Percentiles rank a stretch among this genome's conserved stretches.
phyloP scores from a whole-genome alignment of 2,113 vertebrate genomes.

The Plotosus lineatus region DNA sequence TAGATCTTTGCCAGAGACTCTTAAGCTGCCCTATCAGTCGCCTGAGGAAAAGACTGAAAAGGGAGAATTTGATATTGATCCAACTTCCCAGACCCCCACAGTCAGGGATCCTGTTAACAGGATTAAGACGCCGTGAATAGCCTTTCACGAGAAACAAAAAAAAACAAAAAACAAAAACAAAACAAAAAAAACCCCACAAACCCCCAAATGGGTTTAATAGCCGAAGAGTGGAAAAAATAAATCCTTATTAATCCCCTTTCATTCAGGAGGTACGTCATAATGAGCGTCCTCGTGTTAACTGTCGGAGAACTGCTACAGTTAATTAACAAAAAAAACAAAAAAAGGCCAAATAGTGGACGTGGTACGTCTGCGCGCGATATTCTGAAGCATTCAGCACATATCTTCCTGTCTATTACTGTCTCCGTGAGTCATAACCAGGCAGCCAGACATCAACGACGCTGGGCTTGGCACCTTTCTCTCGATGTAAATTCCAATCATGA shows the following conservation, averaged over 20 bases:
- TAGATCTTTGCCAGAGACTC: slow-evolving; percentile 39
- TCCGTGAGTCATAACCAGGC: slow-evolving; percentile 66
- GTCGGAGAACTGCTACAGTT: slow-evolving; percentile 33
- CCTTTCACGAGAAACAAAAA: slow-evolving; percentile 48
- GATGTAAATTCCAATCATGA: slow-evolving; percentile 73
- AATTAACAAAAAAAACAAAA: neutral
- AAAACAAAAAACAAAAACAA: neutral
- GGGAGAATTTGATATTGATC: slow-evolving; percentile 60
- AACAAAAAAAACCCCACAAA: neutral
- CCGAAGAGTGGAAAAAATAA: slow-evolving; percentile 21
- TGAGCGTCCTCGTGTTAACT: slow-evolving; percentile 48
- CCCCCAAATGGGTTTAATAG: slow-evolving; percentile 46
- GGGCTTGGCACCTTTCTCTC: slow-evolving; percentile 70
- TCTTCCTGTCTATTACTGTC: slow-evolving; percentile 63
- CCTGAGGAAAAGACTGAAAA: slow-evolving; percentile 53
- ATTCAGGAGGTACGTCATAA: slow-evolving; percentile 48
- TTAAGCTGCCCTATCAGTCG: slow-evolving; percentile 52
- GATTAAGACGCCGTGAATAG: slow-evolving; percentile 60
- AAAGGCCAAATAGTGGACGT: too few species aligned
- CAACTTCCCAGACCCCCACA: slow-evolving; percentile 59
- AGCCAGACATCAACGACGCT: slow-evolving; percentile 64
- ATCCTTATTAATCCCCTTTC: slow-evolving; percentile 46
- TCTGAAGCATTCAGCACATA: slow-evolving; percentile 29
- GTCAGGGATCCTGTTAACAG: slow-evolving; percentile 58
- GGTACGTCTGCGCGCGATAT: slow-evolving; percentile 25